Conservation (phyloP, 2,888 invertebrate genomes). For the Acanthosepion pharaonis region DNA sequence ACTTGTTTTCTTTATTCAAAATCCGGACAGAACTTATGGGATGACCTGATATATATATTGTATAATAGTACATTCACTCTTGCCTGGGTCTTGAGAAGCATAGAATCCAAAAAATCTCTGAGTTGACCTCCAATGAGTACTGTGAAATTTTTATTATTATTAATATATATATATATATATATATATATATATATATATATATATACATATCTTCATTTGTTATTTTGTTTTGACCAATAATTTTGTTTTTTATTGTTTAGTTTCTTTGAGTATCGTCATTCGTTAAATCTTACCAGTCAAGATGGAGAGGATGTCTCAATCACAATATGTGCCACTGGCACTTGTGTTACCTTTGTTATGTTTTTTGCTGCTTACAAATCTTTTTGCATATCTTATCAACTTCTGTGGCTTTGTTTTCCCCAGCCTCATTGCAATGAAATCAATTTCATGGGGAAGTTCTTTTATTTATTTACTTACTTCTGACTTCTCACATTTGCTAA, state of each 20-base stretch:
- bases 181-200: not conserved
- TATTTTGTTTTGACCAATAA: not conserved
- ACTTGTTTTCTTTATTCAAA: too few species aligned
- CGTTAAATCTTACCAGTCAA: not conserved
- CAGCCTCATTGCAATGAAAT: not conserved
- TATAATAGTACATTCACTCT: too few species aligned
- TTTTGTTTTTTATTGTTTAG: not conserved
- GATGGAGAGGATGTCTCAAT: not conserved
- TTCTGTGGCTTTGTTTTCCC: not conserved
- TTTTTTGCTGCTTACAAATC: not conserved
- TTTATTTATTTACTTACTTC: not conserved
- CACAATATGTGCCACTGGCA: not conserved
- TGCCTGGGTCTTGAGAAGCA: too few species aligned
- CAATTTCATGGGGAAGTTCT: not conserved
- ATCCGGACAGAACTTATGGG: too few species aligned
- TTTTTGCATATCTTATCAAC: slow-evolving; percentile 22
- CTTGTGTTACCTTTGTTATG: not conserved
- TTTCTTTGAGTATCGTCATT: not conserved
- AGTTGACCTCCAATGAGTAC: too few species aligned
- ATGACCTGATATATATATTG: too few species aligned
- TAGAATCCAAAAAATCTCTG: too few species aligned
- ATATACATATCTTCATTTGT: not conserved
- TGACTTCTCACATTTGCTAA: not conserved
- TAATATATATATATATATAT: not conserved
- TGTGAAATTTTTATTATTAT: too few species aligned